Evolutionary conservation across 2,113 vertebrate genomes (phyloP).

Genomic region (Coreoperca whiteheadi): DNA sequence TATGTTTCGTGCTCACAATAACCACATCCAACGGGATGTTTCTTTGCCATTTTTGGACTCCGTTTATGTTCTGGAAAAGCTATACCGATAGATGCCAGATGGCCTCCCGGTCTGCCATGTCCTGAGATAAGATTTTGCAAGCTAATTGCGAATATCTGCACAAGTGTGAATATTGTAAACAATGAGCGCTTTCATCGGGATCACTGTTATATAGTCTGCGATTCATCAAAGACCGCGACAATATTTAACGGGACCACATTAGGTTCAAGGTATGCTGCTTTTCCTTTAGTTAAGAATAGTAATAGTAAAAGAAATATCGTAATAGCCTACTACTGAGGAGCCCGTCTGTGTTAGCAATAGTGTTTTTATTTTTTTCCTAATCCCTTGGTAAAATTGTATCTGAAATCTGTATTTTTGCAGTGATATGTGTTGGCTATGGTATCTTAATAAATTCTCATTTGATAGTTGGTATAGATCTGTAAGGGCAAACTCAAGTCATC

Average conservation of each 20-base stretch:
- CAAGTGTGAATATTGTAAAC: constrained; percentile 6
- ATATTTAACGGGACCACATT: not conserved
- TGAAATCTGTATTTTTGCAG: not conserved
- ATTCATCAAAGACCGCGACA: not conserved
- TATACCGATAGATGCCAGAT: not conserved
- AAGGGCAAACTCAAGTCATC: not conserved
- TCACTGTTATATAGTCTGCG: not conserved
- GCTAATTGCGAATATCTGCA: not conserved
- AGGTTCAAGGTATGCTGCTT: constrained; percentile 10
- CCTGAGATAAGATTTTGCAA: not conserved
- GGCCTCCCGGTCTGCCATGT: not conserved
- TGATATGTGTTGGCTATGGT: not conserved
- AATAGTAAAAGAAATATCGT: not conserved
- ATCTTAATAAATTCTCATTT: not conserved
- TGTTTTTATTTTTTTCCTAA: not conserved
- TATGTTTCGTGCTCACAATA: not conserved
- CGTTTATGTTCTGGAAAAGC: not conserved
- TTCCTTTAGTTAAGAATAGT: not conserved
- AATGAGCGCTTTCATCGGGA: constrained; percentile 3
- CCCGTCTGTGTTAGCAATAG: not conserved
- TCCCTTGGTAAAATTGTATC: not conserved
- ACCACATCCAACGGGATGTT: not conserved
- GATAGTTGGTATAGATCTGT: not conserved
- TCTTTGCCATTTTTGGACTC: not conserved
- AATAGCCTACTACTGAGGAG: not conserved